Base-by-base conservation (phyloP, 2,113 vertebrate species). In the Eira barbara region DNA sequence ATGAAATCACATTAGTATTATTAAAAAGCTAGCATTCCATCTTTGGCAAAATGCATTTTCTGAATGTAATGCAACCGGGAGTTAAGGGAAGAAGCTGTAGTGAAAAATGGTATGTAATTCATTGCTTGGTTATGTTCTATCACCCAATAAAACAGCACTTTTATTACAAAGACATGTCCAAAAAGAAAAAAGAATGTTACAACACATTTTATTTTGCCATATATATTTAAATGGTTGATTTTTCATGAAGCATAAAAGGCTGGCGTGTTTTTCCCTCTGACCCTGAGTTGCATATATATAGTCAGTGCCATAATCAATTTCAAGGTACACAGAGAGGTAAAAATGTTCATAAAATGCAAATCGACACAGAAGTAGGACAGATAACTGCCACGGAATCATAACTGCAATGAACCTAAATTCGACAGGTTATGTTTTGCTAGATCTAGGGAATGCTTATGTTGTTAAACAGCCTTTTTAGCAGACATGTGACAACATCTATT, bases 331-430 rank as follows among this genome's bases (percentile, higher is more conserved):
- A 74, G 95, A 81, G 59, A 95, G 85, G 83, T 91, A 94, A 98
- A 84, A 95, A 93, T 31, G 76, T 90, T 97, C 97, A 96, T 92
- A 96, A 98, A 98, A 98, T 97, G 95, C 97, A 98, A 98, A 95
- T 45, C 89, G 49, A 91, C 73, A 61, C 49, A 55, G 39, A 98
- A 98, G 57, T 52, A 92, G 63, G 67, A 87, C 89, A 97, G 94
- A 81, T 7, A 94, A 85, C 45, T 90, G 76, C 97, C 91, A 94
- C 92, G 82, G 89, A 96, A 78, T 67, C 27, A 20, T 86, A 96
- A 95, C 69, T 86, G 96, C 80, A 94, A 78, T 94, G 92, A 97
- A 94, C 61, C n/a, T 42, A 85, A 95, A 86, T 95, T 97, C 31
- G 81, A 97, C 71, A 97, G 92, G 95, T 89, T 95, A 96, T 59